Evolutionary conservation across 2,113 vertebrate species (phyloP).

Genomic region (Papio anubis): DNA sequence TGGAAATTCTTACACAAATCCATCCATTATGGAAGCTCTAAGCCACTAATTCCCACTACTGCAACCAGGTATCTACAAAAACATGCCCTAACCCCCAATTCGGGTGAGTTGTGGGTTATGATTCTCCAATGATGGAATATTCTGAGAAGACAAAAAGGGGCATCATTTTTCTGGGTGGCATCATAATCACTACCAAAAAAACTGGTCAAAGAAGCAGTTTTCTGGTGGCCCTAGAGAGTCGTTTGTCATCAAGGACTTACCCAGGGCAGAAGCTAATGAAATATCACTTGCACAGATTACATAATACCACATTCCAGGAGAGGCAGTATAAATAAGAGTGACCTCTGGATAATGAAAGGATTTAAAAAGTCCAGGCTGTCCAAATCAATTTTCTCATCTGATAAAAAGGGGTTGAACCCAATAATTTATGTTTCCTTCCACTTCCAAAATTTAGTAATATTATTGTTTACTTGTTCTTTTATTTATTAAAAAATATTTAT

Average conservation of each 20-base stretch:
- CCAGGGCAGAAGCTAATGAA: not conserved
- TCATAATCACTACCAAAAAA: not conserved
- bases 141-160: not conserved
- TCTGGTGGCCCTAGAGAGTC: not conserved
- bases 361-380: not conserved
- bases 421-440: not conserved
- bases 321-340: not conserved
- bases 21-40: not conserved
- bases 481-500: not conserved
- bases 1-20: not conserved
- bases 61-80: not conserved
- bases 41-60: not conserved
- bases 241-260: not conserved
- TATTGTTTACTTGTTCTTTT: not conserved
- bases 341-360: not conserved
- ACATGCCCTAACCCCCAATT: not conserved
- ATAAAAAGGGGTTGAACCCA: not conserved
- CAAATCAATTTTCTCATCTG: not conserved
- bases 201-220: not conserved
- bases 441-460: not conserved
- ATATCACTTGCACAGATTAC: not conserved
- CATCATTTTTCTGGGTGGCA: not conserved
- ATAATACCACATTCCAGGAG: not conserved
- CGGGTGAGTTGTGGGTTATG: not conserved
- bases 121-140: not conserved